These are phyloP conservation scores for Athripsodes cinereus DNA, from an alignment of 2,888 invertebrate genomes.

Conservation along the genomic window DNA sequence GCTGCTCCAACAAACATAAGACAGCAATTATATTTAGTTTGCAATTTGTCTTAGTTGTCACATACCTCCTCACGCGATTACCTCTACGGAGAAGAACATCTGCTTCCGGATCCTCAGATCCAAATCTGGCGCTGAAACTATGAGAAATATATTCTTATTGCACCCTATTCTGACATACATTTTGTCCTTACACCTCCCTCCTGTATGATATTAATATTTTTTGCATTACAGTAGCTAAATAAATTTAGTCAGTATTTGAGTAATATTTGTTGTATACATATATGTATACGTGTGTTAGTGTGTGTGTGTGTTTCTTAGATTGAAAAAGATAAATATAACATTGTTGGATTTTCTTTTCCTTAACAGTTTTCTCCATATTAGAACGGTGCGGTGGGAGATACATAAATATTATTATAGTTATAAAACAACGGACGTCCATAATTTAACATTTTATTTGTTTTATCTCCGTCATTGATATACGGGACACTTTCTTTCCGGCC, in stretches of 20 bases:
- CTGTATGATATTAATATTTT: too few species aligned
- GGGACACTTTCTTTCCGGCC: background rate
- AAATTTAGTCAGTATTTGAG: too few species aligned
- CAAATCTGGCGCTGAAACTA: background rate
- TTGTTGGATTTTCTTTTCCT: too few species aligned
- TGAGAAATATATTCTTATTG: background rate
- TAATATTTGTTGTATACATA: too few species aligned
- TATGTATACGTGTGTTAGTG: too few species aligned
- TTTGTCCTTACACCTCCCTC: too few species aligned
- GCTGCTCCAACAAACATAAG: slow-evolving; percentile 11
- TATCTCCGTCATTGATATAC: background rate
- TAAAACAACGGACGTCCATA: background rate
- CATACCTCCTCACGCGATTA: slow-evolving; percentile 3
- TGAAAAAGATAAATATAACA: too few species aligned
- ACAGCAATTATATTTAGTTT: slow-evolving; percentile 26
- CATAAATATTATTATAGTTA: too few species aligned
- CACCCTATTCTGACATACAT: background rate
- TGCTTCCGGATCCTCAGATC: slow-evolving; percentile 17
- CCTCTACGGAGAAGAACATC: slow-evolving; percentile 12
- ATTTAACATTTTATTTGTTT: background rate
- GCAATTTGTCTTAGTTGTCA: slow-evolving; percentile 24
- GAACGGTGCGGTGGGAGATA: too few species aligned
- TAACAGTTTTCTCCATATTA: too few species aligned
- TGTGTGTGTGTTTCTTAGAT: too few species aligned
- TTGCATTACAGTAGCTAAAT: too few species aligned